These are phyloP conservation scores for Chrysodeixis includens DNA, from an alignment of 2,888 invertebrate species.

Conservation along the genomic window DNA sequence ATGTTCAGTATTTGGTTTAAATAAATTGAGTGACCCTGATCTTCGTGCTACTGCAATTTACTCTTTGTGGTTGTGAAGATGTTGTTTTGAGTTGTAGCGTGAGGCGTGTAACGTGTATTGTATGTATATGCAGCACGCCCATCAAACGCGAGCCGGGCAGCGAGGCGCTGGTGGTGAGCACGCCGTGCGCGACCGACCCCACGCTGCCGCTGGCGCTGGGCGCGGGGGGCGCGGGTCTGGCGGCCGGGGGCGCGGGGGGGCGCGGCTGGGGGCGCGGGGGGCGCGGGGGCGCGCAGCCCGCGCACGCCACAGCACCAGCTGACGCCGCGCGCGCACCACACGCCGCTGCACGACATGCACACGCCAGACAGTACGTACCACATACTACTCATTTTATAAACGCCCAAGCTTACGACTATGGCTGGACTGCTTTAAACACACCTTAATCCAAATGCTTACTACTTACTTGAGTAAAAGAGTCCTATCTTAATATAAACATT, in stretches of 20 bases:
- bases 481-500: too few species aligned
- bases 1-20: too few species aligned
- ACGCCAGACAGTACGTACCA: constrained; percentile 72
- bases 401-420: too few species aligned
- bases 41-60: neutral
- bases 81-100: neutral
- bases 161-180: constrained; percentile 64
- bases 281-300: constrained; percentile 8
- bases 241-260: constrained; percentile 6
- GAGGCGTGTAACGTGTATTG: too few species aligned
- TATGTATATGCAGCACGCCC: constrained; percentile 71
- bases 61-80: neutral
- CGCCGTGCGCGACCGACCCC: constrained; percentile 84
- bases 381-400: too few species aligned
- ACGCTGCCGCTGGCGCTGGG: constrained; percentile 73
- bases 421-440: too few species aligned
- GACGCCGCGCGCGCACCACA: constrained; percentile 12
- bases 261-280: neutral
- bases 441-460: too few species aligned
- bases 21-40: too few species aligned
- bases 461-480: too few species aligned
- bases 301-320: constrained; percentile 35
- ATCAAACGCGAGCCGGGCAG: constrained; percentile 79
- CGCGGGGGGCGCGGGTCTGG: too few species aligned
- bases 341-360: constrained; percentile 50